A percentile compares a stretch with the other conserved stretches of the same genome.
These are phyloP conservation scores for Apeira syringaria DNA, from an alignment of 2,888 invertebrate species.

Conservation along the genomic window DNA sequence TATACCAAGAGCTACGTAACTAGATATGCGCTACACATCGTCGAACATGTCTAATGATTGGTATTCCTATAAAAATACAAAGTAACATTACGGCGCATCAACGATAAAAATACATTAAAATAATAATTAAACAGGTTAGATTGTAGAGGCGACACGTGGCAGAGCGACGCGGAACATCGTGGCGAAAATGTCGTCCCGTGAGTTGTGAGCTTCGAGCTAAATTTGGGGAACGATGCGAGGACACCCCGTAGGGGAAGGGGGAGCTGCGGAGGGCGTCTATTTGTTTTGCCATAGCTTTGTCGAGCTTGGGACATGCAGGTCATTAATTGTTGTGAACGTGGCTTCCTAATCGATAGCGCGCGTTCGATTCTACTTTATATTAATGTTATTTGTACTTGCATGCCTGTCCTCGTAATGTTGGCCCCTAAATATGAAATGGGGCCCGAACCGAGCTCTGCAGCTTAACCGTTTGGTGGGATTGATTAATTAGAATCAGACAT, in stretches of 20 bases:
- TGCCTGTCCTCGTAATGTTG: conserved; percentile 44
- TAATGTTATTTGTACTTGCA: conserved; percentile 80
- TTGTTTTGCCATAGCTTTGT: conserved; percentile 83
- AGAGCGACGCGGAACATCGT: neutral
- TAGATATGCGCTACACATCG: neutral
- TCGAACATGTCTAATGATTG: no score
- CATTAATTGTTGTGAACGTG: conserved; percentile 83
- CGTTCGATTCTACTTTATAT: conserved; percentile 83
- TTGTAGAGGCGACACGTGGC: neutral
- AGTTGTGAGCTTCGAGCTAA: conserved; percentile 11
- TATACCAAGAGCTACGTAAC: neutral
- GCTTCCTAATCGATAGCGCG: conserved; percentile 80
- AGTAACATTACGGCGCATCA: neutral
- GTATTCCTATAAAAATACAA: no score
- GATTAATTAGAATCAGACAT: conserved; percentile 25
- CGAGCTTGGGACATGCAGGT: conserved; percentile 81
- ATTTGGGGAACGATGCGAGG: conserved; percentile 27
- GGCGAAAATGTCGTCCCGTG: neutral
- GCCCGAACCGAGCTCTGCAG: conserved; percentile 25
- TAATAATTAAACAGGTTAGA: neutral
- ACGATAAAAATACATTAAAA: conserved; percentile 1
- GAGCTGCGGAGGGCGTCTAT: conserved; percentile 76
- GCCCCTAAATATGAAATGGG: conserved; percentile 47
- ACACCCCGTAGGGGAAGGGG: conserved; percentile 60
- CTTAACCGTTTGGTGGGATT: conserved; percentile 29